phyloP scores from a whole-genome alignment of 2,888 invertebrate genomes.

The Acrobasis repandana region DNA sequence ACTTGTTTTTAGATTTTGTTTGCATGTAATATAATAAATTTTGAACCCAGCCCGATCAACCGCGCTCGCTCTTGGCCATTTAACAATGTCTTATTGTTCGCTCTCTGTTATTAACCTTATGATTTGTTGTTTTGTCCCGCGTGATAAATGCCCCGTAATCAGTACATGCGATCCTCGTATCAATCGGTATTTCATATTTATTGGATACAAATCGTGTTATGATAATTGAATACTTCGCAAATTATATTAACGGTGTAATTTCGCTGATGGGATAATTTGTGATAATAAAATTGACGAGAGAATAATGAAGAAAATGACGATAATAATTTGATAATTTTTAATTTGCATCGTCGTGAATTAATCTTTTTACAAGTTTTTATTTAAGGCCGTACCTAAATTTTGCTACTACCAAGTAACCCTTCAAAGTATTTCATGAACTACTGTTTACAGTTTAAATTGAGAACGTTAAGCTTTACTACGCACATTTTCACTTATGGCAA shows the following conservation, averaged over 20 bases:
- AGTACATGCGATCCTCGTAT: constrained; percentile 33
- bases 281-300: background rate
- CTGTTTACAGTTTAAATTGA: too few relatives aligned
- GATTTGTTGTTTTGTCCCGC: constrained; percentile 40
- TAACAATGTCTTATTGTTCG: constrained; percentile 39
- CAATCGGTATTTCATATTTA: constrained; percentile 22
- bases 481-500: too few relatives aligned
- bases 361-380: too few relatives aligned
- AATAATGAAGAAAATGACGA: too few relatives aligned
- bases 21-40: too few relatives aligned
- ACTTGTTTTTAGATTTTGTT: too few relatives aligned
- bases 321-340: too few relatives aligned
- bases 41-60: background rate
- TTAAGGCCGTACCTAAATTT: too few relatives aligned
- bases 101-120: constrained; percentile 40
- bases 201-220: constrained; percentile 9
- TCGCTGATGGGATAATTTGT: background rate
- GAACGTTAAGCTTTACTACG: too few relatives aligned
- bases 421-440: too few relatives aligned
- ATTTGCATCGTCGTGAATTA: too few relatives aligned
- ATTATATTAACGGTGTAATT: background rate
- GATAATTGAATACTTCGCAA: background rate
- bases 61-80: background rate
- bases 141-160: constrained; percentile 40
- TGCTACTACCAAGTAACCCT: too few relatives aligned